Base-by-base conservation (phyloP, 1,140 invertebrate species). In the Gryllus bimaculatus region DNA sequence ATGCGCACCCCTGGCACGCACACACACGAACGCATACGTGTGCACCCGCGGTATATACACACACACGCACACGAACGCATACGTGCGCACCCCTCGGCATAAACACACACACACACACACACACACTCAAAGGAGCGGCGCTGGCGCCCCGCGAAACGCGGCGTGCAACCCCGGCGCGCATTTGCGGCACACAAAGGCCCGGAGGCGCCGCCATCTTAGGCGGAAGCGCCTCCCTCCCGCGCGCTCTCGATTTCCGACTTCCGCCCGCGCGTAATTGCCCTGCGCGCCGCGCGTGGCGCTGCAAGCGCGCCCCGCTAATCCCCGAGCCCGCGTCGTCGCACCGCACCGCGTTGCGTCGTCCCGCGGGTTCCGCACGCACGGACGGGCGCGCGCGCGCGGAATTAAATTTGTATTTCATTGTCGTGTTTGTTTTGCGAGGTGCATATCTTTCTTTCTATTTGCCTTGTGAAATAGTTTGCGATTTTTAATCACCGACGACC, bases 321-420 rank as follows among this genome's bases (percentile, higher is more conserved):
- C 54, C 18, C 10, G n/a, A n/a, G n/a, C n/a, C n/a, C n/a, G n/a
- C n/a, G n/a, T n/a, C n/a, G n/a, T n/a, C n/a, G n/a, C n/a, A n/a
- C n/a, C n/a, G n/a, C n/a, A 2, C 54, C 54, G 54, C 54, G 18
- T 66, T 7, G 54, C 54, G 18, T 66, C 18, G 10, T 66, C 54
- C 10, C 18, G 7, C 2, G 54, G 54, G 7, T 13, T 66, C 54
- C 54, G 18, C 18, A 5, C n/a, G n/a, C n/a, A n/a, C n/a, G n/a
- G n/a, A n/a, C 26, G 26, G 54, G 2, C 18, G 54, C 0, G 54
- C 54, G 54, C 54, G 54, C 18, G 54, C 2, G 54, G 54, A 66
- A 66, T 66, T 66, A 66, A 66, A 66, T 66, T 66, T 66, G 54
- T 66, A 66, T 66, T 66, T 66, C 54, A 66, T 66, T 66, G 54